A percentile compares a stretch with the other conserved stretches of the same genome.
These are phyloP conservation scores for Netelia inedita DNA, from an alignment of 2,888 invertebrate species.

Conservation along the genomic window DNA sequence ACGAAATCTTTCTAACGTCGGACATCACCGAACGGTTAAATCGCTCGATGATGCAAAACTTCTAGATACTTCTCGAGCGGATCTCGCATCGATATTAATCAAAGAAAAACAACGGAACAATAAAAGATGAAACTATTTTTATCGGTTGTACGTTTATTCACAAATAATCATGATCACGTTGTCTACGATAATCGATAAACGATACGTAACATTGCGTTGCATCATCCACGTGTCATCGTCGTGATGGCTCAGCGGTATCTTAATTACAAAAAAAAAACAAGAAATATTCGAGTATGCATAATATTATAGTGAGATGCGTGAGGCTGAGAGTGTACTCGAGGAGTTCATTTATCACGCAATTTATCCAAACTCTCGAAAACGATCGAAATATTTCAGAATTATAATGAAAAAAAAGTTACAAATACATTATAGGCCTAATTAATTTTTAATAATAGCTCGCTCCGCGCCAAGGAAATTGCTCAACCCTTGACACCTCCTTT, in stretches of 20 bases:
- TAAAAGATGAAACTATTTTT: not conserved
- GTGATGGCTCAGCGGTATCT: not conserved
- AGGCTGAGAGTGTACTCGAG: constrained; percentile 23
- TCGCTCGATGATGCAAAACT: not conserved
- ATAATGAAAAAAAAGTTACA: constrained; percentile 73
- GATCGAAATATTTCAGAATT: constrained; percentile 61
- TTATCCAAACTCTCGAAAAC: constrained; percentile 17
- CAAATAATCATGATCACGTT: not conserved
- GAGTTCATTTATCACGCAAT: constrained; percentile 6
- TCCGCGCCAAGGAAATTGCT: constrained; percentile 62
- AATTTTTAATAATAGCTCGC: constrained; percentile 70
- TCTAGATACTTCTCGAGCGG: not conserved
- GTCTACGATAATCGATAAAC: constrained; percentile 65
- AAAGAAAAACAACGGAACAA: not conserved
- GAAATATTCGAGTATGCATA: not conserved
- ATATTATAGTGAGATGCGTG: constrained; percentile 29
- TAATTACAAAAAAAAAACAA: not conserved
- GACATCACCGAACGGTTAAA: constrained; percentile 24
- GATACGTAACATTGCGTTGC: constrained; percentile 58
- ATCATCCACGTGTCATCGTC: constrained; percentile 12
- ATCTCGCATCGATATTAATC: not conserved
- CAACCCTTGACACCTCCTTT: constrained; percentile 72
- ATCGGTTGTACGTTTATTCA: not conserved
- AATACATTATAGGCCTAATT: constrained; percentile 76
- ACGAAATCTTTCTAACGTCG: constrained; percentile 70